Conservation (phyloP, 2,113 vertebrate species). For the Oreochromis tanganicae region DNA sequence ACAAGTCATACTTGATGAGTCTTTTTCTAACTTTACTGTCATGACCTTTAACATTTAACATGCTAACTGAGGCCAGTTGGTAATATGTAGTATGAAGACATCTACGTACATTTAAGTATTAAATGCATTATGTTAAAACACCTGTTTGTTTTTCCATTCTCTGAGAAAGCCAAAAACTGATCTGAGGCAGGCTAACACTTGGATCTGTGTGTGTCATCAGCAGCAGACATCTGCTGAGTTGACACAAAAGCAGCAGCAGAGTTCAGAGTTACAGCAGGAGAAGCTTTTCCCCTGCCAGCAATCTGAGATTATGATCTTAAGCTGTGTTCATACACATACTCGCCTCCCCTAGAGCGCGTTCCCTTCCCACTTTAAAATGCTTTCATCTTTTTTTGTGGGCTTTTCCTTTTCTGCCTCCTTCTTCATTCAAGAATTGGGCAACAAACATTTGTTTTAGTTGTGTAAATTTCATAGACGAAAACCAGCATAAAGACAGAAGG, state of each 20-base stretch:
- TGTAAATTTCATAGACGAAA: not conserved
- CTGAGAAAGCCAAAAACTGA: not conserved
- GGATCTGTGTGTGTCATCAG: constrained; percentile 32
- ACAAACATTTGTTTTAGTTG: not conserved
- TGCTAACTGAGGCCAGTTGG: not conserved
- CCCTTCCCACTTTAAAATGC: not conserved
- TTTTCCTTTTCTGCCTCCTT: not conserved
- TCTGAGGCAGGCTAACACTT: not conserved
- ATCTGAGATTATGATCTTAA: constrained; percentile 49
- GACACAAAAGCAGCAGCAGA: constrained; percentile 20
- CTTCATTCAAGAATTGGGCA: not conserved
- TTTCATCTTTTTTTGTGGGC: constrained; percentile 40
- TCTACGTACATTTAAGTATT: not conserved
- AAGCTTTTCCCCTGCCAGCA: not conserved
- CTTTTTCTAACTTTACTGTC: not conserved
- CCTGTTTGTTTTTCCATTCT: not conserved
- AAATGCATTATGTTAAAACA: not conserved
- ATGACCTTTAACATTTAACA: not conserved
- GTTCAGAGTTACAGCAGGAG: constrained; percentile 22
- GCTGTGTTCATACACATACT: constrained; percentile 51
- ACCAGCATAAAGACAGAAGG: not conserved
- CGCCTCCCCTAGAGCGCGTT: constrained; percentile 34
- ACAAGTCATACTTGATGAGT: not conserved
- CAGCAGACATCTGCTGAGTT: constrained; percentile 53
- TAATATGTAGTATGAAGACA: not conserved